Conservation (phyloP, 1,140 invertebrate species). For the Zaprionus camerounensis region DNA sequence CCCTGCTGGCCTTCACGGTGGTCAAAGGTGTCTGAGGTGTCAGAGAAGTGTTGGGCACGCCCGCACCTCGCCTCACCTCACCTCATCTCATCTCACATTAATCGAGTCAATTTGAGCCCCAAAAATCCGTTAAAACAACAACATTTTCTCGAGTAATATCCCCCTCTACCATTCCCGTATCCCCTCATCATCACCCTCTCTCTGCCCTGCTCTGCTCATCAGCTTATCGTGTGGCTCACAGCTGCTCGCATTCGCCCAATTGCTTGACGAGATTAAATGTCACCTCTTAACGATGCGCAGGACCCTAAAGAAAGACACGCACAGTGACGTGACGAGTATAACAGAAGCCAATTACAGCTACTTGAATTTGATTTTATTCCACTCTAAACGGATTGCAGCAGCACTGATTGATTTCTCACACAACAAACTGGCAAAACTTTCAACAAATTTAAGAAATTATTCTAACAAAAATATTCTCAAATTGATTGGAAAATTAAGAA, state of each 20-base stretch:
- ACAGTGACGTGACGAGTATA: neutral
- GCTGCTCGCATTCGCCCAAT: conserved; percentile 32
- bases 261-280: conserved; percentile 17
- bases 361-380: neutral
- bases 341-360: neutral
- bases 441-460: neutral
- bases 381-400: conserved; percentile 7
- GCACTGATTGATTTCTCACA: neutral
- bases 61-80: conserved; percentile 30
- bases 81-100: neutral
- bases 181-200: neutral
- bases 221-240: conserved; percentile 37
- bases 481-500: no score
- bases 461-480: no score
- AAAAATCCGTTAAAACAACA: conserved; percentile 49
- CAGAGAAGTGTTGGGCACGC: conserved; percentile 1
- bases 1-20: conserved; percentile 31
- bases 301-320: neutral
- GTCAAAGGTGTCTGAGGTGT: conserved; percentile 46
- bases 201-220: conserved; percentile 9
- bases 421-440: neutral
- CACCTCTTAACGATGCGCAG: conserved; percentile 9
- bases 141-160: conserved; percentile 15
- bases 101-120: neutral
- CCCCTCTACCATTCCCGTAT: neutral